Base-by-base conservation (phyloP, 2,797 vertebrate species). In the Mallotus villosus region DNA sequence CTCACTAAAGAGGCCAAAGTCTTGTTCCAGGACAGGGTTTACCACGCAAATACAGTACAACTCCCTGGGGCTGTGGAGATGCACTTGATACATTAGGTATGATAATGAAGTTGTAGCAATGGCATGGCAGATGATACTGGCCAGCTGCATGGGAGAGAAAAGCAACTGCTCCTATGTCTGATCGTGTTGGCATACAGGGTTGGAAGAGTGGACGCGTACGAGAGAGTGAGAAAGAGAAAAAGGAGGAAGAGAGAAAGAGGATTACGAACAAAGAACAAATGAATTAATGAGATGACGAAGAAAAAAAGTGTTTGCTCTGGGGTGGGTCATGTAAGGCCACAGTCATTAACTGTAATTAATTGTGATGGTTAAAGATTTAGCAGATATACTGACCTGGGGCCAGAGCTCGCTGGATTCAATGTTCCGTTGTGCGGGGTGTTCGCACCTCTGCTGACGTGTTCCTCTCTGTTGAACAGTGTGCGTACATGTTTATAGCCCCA, bases 331-430 rank as follows among this genome's bases (percentile, higher is more conserved):
- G 27, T 22, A 63, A 62, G 62, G 21, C 49, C 63, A 64, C 8
- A 14, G 63, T 68, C 68, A 74, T 85, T 79, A 66, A 78, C 72
- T 76, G 68, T 75, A 72, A 82, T 85, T 80, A 84, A 79, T 87
- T 71, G 64, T 66, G 65, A 67, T 79, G 67, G 80, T 85, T 80
- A 82, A 82, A 81, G 64, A 80, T 73, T 76, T 60, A 76, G 63
- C 69, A 58, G 65, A 53, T 61, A 3, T 12, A 37, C 59, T 29
- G 66, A 63, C 75, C 77, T 4, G 22, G 74, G 83, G 80, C 72
- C 71, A 72, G 62, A 74, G 73, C 63, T 16, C 0, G 21, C 21
- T 17, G 58, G 24, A 3, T 58, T 19, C 57, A 24, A 14, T 12
- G 41, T 51, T 74, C 59, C 51, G 22, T 68, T 37, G 55, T 63